Conservation (phyloP, 2,888 invertebrate genomes). For the Uloborus plumipes region DNA sequence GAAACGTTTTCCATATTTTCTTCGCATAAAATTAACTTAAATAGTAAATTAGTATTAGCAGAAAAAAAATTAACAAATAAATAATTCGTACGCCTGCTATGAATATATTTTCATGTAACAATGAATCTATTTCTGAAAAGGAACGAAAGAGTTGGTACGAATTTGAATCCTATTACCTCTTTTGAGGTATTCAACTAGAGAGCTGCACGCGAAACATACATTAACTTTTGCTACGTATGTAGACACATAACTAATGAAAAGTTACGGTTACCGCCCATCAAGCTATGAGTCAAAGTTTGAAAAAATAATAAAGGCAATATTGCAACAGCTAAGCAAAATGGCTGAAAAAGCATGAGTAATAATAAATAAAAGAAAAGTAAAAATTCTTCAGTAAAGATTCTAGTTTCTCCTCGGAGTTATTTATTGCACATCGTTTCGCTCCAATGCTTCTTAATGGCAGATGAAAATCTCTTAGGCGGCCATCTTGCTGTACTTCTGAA, state of each 20-base stretch:
- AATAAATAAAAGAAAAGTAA: not conserved
- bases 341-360: conserved; percentile 25
- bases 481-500: conserved; percentile 22
- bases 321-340: conserved; percentile 28
- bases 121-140: no score
- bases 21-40: no score
- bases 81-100: no score
- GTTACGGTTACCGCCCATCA: conserved; percentile 39
- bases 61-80: no score
- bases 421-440: conserved; percentile 28
- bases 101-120: no score
- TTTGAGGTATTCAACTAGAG: no score
- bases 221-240: conserved; percentile 12
- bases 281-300: conserved; percentile 34
- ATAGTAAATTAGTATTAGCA: no score
- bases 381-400: conserved; percentile 9
- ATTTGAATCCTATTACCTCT: no score
- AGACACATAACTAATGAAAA: conserved; percentile 34
- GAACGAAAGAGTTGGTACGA: no score
- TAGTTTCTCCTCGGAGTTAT: conserved; percentile 17
- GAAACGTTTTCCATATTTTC: no score
- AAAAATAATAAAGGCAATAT: conserved; percentile 7
- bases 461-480: conserved; percentile 30
- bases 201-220: conserved; percentile 31
- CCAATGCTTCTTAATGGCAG: conserved; percentile 44